Evolutionary conservation across 1,140 invertebrate genomes (phyloP), one percentile per base, ranked within the genome.

Genomic region (Ceratina japonica): DNA sequence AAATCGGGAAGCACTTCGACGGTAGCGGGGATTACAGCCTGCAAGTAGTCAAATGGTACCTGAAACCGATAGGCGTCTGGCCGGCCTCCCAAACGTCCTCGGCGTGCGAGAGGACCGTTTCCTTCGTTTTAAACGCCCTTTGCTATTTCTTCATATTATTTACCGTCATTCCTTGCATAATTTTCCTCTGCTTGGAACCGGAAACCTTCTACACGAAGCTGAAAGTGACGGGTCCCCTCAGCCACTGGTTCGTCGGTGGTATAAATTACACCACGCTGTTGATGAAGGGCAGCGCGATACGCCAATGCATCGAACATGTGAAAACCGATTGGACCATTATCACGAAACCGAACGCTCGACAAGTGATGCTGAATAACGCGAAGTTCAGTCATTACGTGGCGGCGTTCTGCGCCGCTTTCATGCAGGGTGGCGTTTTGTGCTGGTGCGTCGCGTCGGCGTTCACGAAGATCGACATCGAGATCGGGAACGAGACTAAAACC

Each of bases 61-160:
- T 87, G 0, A 87, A 75, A 10, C 73, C 84, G 0, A 85, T 87
- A 49, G 84, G 86, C 18, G 72, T 56, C 2, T 87, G 86, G 86
- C 81, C 83, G 0, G 13, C 54, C 10, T 44, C 37, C 37, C 37
- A 44, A 1, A 52, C 37, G 0, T 3, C 27, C 0, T 72, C 52
- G 2, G 20, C 59, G 0, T 73, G 72, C 16, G 73, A 86, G 0
- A 75, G 4, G 18, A 59, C 70, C 5, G 2, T 65, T 3, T 85
- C 76, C 0, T 12, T 18, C 1, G 2, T 82, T 13, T 18, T 82
- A 22, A 27, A 79, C 12, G 0, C 74, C 27, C 0, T 51, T 0
- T 86, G 80, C 49, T 63, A 61, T 20, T 76, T 58, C 8, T 37
- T 59, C 1, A 73, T 86, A 12, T 0, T 10, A 20, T 49, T 62